Evolutionary conservation across 2,888 invertebrate genomes (phyloP).

Genomic region (Iselma pallidipennis): DNA sequence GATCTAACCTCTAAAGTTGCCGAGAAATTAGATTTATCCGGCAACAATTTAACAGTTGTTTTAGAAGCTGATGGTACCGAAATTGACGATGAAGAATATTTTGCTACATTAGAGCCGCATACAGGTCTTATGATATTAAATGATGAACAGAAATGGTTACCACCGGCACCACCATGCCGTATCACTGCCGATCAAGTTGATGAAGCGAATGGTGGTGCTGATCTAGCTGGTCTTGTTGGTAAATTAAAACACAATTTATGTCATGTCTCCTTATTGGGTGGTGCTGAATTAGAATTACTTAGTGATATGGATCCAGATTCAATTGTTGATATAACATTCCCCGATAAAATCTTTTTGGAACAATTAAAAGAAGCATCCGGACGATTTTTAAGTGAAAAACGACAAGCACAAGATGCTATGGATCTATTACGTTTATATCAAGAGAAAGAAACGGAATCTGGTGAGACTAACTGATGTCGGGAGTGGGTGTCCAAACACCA

Average conservation of each 20-base stretch:
- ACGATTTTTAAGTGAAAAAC: conserved; percentile 71
- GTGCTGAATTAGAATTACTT: conserved; percentile 80
- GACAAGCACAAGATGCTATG: conserved; percentile 86
- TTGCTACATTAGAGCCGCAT: conserved; percentile 86
- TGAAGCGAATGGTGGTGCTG: conserved; percentile 56
- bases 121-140: conserved; percentile 82
- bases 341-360: conserved; percentile 75
- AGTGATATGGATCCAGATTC: conserved; percentile 92
- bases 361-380: conserved; percentile 84
- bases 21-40: conserved; percentile 69
- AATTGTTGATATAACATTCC: conserved; percentile 76
- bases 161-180: conserved; percentile 65
- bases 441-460: conserved; percentile 49
- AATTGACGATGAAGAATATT: conserved; percentile 95
- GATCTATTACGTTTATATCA: conserved; percentile 78
- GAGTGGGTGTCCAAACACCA: conserved; percentile 6
- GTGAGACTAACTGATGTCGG: conserved; percentile 29
- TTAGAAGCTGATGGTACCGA: conserved; percentile 93
- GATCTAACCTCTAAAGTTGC: conserved; percentile 77
- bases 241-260: conserved; percentile 80
- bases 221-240: conserved; percentile 76
- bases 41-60: conserved; percentile 77
- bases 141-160: conserved; percentile 73
- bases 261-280: conserved; percentile 82
- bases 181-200: conserved; percentile 55